Evolutionary conservation across 2,888 invertebrate genomes (phyloP).

Genomic region (Chloroclystis v-ata): DNA sequence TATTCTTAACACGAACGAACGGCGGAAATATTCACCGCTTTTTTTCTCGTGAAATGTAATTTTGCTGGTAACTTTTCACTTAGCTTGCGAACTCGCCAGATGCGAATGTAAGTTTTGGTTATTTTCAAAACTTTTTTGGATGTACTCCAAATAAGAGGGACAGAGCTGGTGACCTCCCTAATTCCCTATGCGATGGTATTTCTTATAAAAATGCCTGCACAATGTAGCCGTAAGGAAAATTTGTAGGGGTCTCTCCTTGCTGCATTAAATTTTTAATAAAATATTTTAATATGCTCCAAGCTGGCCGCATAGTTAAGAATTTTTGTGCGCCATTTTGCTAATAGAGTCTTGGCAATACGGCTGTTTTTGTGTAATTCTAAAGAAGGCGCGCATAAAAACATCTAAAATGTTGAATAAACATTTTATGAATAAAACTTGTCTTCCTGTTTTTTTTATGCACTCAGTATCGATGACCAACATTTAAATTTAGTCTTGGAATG

Average conservation of each 20-base stretch:
- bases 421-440: no score
- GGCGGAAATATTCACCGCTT: slow-evolving; percentile 40
- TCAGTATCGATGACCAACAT: no score
- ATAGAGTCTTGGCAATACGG: slow-evolving; percentile 2
- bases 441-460: no score
- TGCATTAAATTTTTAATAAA: slow-evolving; percentile 32
- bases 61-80: slow-evolving; percentile 67
- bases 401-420: no score
- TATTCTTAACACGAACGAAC: slow-evolving; percentile 57
- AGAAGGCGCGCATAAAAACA: no score
- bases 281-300: slow-evolving; percentile 22
- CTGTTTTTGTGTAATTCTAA: not conserved
- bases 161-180: slow-evolving; percentile 27
- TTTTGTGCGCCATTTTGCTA: slow-evolving; percentile 13
- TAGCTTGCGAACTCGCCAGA: slow-evolving; percentile 51
- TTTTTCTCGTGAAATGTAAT: slow-evolving; percentile 54
- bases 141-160: slow-evolving; percentile 51
- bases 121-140: slow-evolving; percentile 61
- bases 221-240: slow-evolving; percentile 25
- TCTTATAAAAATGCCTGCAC: slow-evolving; percentile 31
- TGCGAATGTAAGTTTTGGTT: slow-evolving; percentile 55
- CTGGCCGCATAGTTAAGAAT: slow-evolving; percentile 16
- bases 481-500: no score
- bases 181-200: slow-evolving; percentile 27
- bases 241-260: slow-evolving; percentile 22